These are phyloP conservation scores for Ichneumoninae sp. DNA, from an alignment of 2,888 invertebrate species.

Conservation along the genomic window DNA sequence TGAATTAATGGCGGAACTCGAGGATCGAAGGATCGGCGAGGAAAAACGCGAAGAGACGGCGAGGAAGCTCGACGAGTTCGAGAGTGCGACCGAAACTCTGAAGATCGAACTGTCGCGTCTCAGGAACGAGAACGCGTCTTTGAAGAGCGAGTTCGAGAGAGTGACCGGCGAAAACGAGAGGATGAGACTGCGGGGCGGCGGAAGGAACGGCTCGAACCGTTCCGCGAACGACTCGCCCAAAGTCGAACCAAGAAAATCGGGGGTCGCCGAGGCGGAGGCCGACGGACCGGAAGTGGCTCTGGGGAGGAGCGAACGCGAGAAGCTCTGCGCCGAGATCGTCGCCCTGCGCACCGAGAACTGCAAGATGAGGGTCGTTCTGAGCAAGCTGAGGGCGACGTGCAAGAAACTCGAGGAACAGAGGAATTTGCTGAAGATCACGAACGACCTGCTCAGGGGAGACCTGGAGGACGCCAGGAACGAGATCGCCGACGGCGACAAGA, in stretches of 20 bases:
- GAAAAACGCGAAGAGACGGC: background rate
- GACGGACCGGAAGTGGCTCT: constrained; percentile 50
- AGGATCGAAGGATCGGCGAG: constrained; percentile 17
- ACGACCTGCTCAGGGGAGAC: constrained; percentile 27
- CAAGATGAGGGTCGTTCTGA: constrained; percentile 22
- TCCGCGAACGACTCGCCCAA: constrained; percentile 68
- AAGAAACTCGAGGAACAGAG: constrained; percentile 30
- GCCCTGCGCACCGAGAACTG: constrained; percentile 46
- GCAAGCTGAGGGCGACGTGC: constrained; percentile 10
- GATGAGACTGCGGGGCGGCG: constrained; percentile 12
- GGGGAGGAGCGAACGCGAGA: constrained; percentile 40
- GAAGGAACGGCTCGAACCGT: constrained; percentile 42
- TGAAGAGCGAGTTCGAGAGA: constrained; percentile 39
- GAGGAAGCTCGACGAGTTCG: constrained; percentile 37
- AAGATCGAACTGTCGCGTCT: constrained; percentile 30
- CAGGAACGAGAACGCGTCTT: constrained; percentile 29
- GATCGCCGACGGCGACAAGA: constrained; percentile 24
- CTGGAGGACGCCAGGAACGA: constrained; percentile 36
- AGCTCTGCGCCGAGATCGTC: constrained; percentile 43
- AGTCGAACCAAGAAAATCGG: constrained; percentile 66
- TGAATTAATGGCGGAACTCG: constrained; percentile 50
- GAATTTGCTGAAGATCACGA: constrained; percentile 25
- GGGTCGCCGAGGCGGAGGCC: constrained; percentile 46
- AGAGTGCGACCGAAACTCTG: constrained; percentile 39
- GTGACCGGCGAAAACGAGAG: constrained; percentile 44